Conservation (phyloP, 1,140 invertebrate genomes). For the Calycopis cecrops region DNA sequence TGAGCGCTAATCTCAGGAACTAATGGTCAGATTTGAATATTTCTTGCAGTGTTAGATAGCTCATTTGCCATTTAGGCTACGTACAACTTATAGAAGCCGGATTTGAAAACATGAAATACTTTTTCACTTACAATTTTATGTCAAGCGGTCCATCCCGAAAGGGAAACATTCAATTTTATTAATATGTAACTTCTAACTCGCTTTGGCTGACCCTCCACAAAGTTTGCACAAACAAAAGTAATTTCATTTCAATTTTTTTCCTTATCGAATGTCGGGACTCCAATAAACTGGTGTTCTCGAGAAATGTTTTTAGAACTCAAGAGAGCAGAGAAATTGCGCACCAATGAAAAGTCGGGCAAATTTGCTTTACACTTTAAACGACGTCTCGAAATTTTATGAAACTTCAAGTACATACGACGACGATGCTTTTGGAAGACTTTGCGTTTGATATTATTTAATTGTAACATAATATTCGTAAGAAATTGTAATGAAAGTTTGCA, state of each 20-base stretch:
- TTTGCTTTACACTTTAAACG: not conserved
- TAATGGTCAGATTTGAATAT: too few species aligned
- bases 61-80: too few species aligned
- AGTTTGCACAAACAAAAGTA: not conserved
- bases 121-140: not conserved
- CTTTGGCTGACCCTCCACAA: not conserved
- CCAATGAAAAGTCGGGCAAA: not conserved
- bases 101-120: too few species aligned
- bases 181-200: not conserved
- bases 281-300: not conserved
- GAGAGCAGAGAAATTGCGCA: not conserved
- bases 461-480: too few species aligned
- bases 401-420: too few species aligned
- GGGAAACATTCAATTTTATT: slow-evolving; percentile 1
- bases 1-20: too few species aligned
- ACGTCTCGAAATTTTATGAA: too few species aligned
- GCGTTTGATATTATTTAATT: too few species aligned
- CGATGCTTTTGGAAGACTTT: too few species aligned
- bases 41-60: too few species aligned
- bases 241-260: slow-evolving; percentile 7
- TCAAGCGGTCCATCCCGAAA: not conserved
- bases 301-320: slow-evolving; percentile 2
- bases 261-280: not conserved
- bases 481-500: too few species aligned
- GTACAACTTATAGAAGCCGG: too few species aligned